These are phyloP conservation scores for Musca domestica DNA, from an alignment of 1,140 invertebrate genomes.

Conservation along the genomic window DNA sequence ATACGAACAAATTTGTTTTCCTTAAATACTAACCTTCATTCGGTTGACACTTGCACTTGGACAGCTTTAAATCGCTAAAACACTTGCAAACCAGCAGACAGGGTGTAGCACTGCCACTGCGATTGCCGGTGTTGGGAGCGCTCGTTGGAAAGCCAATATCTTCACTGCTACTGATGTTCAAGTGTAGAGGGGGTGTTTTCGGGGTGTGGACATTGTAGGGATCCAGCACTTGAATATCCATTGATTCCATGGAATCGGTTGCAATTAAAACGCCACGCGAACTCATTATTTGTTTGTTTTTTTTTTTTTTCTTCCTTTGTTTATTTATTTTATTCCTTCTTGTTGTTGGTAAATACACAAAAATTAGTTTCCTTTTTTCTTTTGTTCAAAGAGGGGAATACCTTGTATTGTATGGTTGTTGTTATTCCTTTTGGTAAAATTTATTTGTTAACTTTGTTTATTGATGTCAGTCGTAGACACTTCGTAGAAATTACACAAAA, in stretches of 20 bases:
- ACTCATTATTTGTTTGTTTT: constrained; percentile 15
- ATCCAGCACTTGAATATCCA: constrained; percentile 12
- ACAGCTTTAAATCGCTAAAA: too few relatives aligned
- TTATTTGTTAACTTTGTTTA: neutral
- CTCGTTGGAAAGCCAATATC: too few relatives aligned
- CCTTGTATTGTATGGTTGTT: neutral
- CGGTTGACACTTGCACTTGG: too few relatives aligned
- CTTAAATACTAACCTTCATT: too few relatives aligned
- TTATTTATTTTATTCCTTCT: neutral
- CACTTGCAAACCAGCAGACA: too few relatives aligned
- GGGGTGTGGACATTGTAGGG: neutral
- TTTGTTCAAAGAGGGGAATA: neutral
- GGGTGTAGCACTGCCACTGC: too few relatives aligned
- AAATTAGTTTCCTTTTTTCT: neutral
- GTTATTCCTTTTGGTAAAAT: neutral
- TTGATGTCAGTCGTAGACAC: too few relatives aligned
- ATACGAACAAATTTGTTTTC: too few relatives aligned
- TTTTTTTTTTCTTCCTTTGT: neutral
- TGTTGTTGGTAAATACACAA: neutral
- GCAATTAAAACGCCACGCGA: constrained; percentile 24
- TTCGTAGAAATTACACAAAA: too few relatives aligned
- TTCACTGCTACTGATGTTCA: neutral
- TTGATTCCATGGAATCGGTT: constrained; percentile 23
- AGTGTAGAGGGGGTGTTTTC: constrained; percentile 10
- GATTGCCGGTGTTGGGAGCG: too few relatives aligned